Evolutionary conservation across 2,113 vertebrate genomes (phyloP).

Genomic region (Polypterus senegalus): DNA sequence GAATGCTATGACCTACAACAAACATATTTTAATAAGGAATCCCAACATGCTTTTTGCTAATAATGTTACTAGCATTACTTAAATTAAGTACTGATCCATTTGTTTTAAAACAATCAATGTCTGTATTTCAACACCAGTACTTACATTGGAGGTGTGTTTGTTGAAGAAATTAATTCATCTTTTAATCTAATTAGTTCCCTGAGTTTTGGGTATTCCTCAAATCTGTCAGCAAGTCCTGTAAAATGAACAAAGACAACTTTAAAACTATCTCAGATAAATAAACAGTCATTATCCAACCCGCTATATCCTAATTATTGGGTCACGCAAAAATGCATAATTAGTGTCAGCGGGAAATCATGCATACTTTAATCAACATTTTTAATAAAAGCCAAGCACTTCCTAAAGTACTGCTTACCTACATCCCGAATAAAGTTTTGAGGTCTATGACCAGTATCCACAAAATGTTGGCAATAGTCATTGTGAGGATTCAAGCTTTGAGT

Average conservation of each 20-base stretch:
- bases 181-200: constrained; percentile 91
- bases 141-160: constrained; percentile 95
- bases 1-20: neutral
- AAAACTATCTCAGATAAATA: neutral
- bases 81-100: neutral
- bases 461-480: constrained; percentile 98
- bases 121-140: constrained; percentile 20
- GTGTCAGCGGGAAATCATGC: no score
- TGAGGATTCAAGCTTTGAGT: constrained; percentile 95
- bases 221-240: constrained; percentile 87
- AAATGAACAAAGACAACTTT: constrained; percentile 21
- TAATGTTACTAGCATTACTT: no score
- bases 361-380: no score
- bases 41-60: no score
- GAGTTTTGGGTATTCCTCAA: constrained; percentile 97
- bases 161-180: constrained; percentile 85
- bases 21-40: neutral
- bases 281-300: no score
- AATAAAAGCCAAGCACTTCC: no score
- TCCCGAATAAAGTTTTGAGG: constrained; percentile 98
- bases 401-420: constrained; percentile 62
- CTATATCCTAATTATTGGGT: no score
- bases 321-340: no score
- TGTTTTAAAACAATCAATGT: neutral
- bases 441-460: constrained; percentile 92